Evolutionary conservation across 2,797 vertebrate species (phyloP).

Genomic region (Sebastes matsubarae): DNA sequence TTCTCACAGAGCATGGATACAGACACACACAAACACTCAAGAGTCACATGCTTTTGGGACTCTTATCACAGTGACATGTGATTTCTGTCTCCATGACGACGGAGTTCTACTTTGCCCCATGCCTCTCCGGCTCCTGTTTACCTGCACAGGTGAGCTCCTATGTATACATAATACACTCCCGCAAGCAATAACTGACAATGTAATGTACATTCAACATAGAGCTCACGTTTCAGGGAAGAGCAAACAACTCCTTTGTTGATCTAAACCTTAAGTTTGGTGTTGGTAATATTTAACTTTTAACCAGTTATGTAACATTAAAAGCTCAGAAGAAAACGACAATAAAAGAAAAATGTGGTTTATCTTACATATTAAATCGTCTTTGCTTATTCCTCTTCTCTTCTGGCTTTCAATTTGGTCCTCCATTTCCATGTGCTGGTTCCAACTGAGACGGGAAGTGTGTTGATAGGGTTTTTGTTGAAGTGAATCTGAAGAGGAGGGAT

Average conservation of each 20-base stretch:
- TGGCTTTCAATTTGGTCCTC: constrained; percentile 68
- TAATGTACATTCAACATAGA: not conserved
- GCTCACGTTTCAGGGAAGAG: not conserved
- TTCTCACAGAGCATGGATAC: not conserved
- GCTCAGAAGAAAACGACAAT: not conserved
- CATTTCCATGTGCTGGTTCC: constrained; percentile 69
- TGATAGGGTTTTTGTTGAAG: constrained; percentile 18
- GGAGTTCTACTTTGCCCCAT: constrained; percentile 1
- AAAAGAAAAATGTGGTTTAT: not conserved
- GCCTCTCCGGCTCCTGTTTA: not conserved
- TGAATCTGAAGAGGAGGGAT: constrained; percentile 22
- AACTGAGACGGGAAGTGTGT: constrained; percentile 8
- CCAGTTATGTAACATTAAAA: not conserved
- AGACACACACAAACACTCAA: not conserved
- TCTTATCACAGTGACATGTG: constrained; percentile 47
- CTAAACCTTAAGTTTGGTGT: not conserved
- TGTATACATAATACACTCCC: not conserved
- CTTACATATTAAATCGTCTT: constrained; percentile 84
- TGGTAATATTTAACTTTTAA: not conserved
- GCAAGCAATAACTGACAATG: not conserved
- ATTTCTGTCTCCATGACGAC: constrained; percentile 61
- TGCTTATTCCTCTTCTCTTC: constrained; percentile 71
- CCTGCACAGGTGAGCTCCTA: constrained; percentile 15
- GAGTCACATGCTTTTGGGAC: constrained; percentile 58
- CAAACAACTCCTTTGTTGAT: constrained; percentile 19